These are phyloP conservation scores for Epinephelus lanceolatus DNA, from an alignment of 2,113 vertebrate species.

Conservation along the genomic window DNA sequence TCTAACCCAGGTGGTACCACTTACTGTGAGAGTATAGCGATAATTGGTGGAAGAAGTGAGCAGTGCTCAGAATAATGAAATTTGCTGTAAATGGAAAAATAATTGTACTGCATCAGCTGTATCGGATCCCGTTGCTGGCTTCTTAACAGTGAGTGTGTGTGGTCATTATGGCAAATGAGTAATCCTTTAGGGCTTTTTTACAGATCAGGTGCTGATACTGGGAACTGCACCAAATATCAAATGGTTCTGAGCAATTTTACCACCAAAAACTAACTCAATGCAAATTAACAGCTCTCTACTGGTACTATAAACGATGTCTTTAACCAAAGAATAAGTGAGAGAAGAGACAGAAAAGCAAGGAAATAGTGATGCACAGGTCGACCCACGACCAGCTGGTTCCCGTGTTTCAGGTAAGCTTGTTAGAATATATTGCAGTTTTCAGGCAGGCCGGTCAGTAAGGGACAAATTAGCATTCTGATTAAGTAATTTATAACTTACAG, in stretches of 20 bases:
- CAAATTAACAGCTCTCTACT: background rate
- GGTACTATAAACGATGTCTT: background rate
- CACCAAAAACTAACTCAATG: background rate
- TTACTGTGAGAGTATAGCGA: constrained; percentile 30
- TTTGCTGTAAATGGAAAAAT: constrained; percentile 21
- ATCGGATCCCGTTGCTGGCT: background rate
- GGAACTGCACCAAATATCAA: constrained; percentile 3
- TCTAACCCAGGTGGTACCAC: constrained; percentile 47
- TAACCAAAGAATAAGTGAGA: background rate
- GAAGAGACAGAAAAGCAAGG: background rate
- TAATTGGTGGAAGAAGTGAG: constrained; percentile 56
- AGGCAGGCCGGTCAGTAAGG: too few relatives aligned
- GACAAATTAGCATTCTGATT: background rate
- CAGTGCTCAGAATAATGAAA: constrained; percentile 43
- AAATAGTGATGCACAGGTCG: background rate
- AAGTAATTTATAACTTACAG: background rate
- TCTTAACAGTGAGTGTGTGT: background rate
- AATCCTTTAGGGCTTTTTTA: background rate
- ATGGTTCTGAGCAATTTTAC: background rate
- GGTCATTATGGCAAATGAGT: constrained; percentile 27
- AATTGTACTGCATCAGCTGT: constrained; percentile 10
- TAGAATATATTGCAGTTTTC: too few relatives aligned
- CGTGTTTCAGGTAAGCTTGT: too few relatives aligned
- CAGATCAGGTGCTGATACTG: background rate
- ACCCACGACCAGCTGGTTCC: too few relatives aligned